Percentiles rank a stretch among this genome's conserved stretches.
phyloP scores from a whole-genome alignment of 1,140 invertebrate genomes.

The Harpegnathos saltator region DNA sequence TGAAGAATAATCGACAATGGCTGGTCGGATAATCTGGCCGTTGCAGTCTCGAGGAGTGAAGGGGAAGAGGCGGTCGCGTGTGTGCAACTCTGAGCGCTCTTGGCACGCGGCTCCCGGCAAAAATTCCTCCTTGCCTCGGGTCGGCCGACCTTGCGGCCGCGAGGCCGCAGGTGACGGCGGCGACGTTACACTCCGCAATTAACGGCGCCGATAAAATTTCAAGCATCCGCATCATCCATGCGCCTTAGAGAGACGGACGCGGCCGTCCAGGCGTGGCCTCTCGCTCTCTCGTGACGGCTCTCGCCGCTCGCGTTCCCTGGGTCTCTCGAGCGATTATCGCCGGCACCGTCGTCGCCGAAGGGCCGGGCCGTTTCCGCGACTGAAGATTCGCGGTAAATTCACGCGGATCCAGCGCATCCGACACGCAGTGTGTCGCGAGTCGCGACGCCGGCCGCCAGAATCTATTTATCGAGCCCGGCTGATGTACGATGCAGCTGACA shows the following conservation, averaged over 20 bases:
- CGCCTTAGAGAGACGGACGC: too few species aligned
- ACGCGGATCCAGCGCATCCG: too few species aligned
- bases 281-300: too few species aligned
- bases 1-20: too few species aligned
- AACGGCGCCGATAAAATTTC: conserved; percentile 68
- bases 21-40: too few species aligned
- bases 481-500: conserved; percentile 57
- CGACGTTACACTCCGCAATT: conserved; percentile 49
- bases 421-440: too few species aligned
- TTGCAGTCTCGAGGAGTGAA: background rate
- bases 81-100: conserved; percentile 45
- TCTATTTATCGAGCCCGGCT: conserved; percentile 53
- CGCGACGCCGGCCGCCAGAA: conserved; percentile 18
- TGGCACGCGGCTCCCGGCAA: conserved; percentile 67
- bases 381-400: conserved; percentile 22
- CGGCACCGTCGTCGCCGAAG: conserved; percentile 1
- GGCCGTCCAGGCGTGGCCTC: background rate
- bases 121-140: conserved; percentile 62
- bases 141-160: conserved; percentile 62
- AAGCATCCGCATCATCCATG: conserved; percentile 36
- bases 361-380: conserved; percentile 36
- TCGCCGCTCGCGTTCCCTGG: background rate
- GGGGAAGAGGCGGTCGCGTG: background rate
- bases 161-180: conserved; percentile 58
- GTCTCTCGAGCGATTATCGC: background rate